Conservation (phyloP, 2,888 invertebrate genomes). For the Cacoxenus indagator region DNA sequence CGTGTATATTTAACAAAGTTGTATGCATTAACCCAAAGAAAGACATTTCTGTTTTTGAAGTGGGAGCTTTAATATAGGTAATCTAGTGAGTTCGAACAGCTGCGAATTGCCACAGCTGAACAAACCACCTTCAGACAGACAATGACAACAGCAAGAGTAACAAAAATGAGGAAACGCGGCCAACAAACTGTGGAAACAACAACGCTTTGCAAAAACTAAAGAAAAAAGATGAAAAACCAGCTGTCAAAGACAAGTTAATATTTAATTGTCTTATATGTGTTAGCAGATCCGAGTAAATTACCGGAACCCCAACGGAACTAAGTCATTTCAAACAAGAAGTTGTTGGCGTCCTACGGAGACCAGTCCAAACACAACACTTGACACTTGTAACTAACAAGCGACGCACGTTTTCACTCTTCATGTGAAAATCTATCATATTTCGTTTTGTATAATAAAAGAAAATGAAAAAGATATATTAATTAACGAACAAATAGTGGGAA, state of each 20-base stretch:
- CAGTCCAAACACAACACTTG: not conserved
- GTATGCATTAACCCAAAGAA: too few species aligned
- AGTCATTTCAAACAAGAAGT: not conserved
- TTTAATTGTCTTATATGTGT: not conserved
- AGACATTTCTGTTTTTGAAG: too few species aligned
- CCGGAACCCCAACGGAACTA: slow-evolving; percentile 27
- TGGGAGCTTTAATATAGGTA: too few species aligned
- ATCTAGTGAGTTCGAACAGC: slow-evolving; percentile 2
- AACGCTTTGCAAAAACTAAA: not conserved
- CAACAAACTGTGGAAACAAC: not conserved
- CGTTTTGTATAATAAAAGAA: not conserved
- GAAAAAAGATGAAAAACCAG: too few species aligned
- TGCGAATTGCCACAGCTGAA: not conserved
- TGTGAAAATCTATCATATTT: slow-evolving; percentile 22
- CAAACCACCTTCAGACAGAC: not conserved
- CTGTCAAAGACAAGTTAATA: not conserved
- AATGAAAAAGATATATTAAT: not conserved
- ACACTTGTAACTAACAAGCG: slow-evolving; percentile 25
- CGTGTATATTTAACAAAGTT: too few species aligned
- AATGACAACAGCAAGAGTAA: not conserved
- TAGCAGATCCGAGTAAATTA: slow-evolving; percentile 9
- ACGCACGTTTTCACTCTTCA: not conserved
- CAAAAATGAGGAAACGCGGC: not conserved
- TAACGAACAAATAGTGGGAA: not conserved
- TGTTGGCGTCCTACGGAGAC: slow-evolving; percentile 23